Percentiles rank a stretch among this genome's conserved stretches.
phyloP scores from a whole-genome alignment of 2,888 invertebrate genomes.

The Patella depressa region DNA sequence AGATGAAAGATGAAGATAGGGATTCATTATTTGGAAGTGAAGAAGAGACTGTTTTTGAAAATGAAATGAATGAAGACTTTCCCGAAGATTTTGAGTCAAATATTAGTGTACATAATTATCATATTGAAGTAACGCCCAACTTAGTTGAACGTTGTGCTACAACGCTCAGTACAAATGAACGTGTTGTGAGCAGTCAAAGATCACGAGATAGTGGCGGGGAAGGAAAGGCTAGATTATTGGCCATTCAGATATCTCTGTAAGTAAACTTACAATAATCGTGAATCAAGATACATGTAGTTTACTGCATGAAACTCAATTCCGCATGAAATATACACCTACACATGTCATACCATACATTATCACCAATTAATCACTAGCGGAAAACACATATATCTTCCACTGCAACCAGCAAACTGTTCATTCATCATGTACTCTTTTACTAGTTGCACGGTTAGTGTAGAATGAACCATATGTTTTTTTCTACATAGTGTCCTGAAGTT shows the following conservation, averaged over 20 bases:
- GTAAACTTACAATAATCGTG: slow-evolving; percentile 19
- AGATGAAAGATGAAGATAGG: slow-evolving; percentile 30
- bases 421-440: no score
- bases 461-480: no score
- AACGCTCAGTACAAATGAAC: slow-evolving; percentile 65
- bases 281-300: not conserved
- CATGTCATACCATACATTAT: not conserved
- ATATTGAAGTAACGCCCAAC: slow-evolving; percentile 65
- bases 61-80: slow-evolving; percentile 29
- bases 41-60: slow-evolving; percentile 18
- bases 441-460: no score
- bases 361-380: no score
- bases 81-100: slow-evolving; percentile 61
- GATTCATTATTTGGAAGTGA: slow-evolving; percentile 40
- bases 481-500: no score
- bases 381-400: no score
- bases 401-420: no score
- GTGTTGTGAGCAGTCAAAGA: slow-evolving; percentile 56
- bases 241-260: slow-evolving; percentile 52
- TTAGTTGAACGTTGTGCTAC: slow-evolving; percentile 68
- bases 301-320: slow-evolving; percentile 28
- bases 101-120: slow-evolving; percentile 58
- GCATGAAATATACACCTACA: not conserved
- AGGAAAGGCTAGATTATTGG: slow-evolving; percentile 61
- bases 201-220: slow-evolving; percentile 42